Conservation (phyloP, 2,797 vertebrate genomes). For the Morelia viridis region DNA sequence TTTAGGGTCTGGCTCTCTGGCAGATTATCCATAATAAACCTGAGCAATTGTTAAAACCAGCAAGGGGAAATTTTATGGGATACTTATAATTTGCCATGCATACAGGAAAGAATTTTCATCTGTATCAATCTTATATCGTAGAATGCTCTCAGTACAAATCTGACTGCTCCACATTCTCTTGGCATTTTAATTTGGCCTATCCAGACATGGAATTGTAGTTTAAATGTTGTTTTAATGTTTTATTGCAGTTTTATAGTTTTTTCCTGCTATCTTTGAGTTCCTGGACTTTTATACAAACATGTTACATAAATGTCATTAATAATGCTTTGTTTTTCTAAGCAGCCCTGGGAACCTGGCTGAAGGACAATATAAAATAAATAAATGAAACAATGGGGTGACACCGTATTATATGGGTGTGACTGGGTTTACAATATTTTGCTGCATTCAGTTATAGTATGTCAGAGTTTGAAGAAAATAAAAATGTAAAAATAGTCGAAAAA, state of each 20-base stretch:
- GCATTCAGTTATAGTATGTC: constrained; percentile 22
- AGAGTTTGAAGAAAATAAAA: constrained; percentile 45
- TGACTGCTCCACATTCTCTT: not conserved
- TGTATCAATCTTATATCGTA: not conserved
- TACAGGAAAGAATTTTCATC: not conserved
- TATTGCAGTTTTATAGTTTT: not conserved
- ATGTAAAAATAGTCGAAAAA: constrained; percentile 36
- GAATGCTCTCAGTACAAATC: not conserved
- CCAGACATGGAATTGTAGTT: not conserved
- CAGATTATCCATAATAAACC: not conserved
- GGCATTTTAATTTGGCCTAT: not conserved
- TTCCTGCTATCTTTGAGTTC: not conserved
- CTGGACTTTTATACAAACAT: not conserved
- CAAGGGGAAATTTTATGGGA: not conserved
- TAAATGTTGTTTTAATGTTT: not conserved
- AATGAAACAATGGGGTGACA: not conserved
- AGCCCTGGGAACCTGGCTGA: not conserved
- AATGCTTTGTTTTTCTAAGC: not conserved
- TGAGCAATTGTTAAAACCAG: not conserved
- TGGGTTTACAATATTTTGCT: not conserved
- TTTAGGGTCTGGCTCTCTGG: not conserved
- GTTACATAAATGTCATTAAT: not conserved
- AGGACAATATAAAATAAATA: not conserved
- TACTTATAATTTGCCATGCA: not conserved
- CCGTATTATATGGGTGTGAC: not conserved